phyloP scores from a whole-genome alignment of 2,113 vertebrate genomes.

The Alectura lathami region DNA sequence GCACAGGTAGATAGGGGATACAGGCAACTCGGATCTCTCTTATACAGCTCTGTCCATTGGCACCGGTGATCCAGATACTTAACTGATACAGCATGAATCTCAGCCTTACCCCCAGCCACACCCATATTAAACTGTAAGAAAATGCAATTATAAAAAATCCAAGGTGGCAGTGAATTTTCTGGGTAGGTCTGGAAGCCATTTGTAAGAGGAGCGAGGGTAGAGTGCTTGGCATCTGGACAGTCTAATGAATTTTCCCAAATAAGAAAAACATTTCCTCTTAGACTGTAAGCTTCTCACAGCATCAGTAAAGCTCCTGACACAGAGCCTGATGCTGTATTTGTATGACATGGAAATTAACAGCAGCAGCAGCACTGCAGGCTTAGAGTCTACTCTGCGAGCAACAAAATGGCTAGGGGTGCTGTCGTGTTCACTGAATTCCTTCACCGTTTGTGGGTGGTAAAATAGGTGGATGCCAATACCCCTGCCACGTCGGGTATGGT shows the following conservation, averaged over 20 bases:
- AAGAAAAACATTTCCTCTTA: slow-evolving; percentile 24
- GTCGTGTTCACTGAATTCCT: not conserved
- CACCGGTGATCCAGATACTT: not conserved
- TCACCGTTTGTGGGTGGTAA: not conserved
- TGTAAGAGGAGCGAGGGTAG: not conserved
- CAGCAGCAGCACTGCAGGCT: slow-evolving; percentile 57
- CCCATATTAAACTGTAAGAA: slow-evolving; percentile 2
- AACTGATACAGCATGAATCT: not conserved
- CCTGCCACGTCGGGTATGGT: not conserved
- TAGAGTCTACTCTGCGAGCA: slow-evolving; percentile 3
- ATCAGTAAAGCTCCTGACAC: slow-evolving; percentile 51
- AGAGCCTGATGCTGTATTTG: slow-evolving; percentile 40
- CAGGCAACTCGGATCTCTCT: not conserved
- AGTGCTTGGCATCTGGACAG: not conserved
- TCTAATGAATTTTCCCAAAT: slow-evolving; percentile 10
- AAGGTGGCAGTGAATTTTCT: not conserved
- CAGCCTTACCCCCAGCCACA: not conserved
- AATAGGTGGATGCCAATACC: not conserved
- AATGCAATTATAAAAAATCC: not conserved
- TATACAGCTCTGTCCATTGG: not conserved
- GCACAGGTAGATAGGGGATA: no score
- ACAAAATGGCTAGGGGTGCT: slow-evolving; percentile 62
- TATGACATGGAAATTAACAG: slow-evolving; percentile 64
- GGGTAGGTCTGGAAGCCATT: not conserved
- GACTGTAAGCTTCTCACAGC: slow-evolving; percentile 50